A percentile compares a stretch with the other conserved stretches of the same genome.
These are phyloP conservation scores for Tachysurus vachellii DNA, from an alignment of 2,113 vertebrate species.

Conservation along the genomic window DNA sequence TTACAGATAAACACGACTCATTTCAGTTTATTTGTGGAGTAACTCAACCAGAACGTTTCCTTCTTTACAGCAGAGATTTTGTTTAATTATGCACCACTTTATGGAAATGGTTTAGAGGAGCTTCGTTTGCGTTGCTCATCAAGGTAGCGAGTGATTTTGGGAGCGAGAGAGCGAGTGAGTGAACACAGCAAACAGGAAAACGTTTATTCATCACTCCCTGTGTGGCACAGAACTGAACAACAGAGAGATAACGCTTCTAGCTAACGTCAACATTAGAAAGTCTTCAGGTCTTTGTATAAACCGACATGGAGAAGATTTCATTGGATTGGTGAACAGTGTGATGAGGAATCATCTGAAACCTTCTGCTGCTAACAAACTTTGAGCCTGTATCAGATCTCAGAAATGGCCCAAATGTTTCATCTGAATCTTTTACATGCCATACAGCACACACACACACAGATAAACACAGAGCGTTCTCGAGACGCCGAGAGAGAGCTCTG, in stretches of 20 bases:
- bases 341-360: background rate
- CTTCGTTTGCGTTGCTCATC: background rate
- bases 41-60: background rate
- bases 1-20: background rate
- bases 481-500: conserved; percentile 21
- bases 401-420: background rate
- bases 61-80: background rate
- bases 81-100: background rate
- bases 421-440: background rate
- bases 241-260: background rate
- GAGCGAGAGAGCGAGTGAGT: background rate
- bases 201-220: background rate
- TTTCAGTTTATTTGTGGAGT: background rate
- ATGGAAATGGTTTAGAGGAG: background rate
- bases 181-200: background rate
- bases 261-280: background rate
- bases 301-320: background rate
- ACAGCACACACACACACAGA: background rate
- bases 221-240: background rate
- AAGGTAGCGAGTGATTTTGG: background rate
- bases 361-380: background rate
- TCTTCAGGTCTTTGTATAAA: background rate
- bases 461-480: background rate
- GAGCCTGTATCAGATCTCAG: background rate
- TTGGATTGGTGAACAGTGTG: background rate